Base-by-base conservation (phyloP, 2,888 invertebrate genomes). In the Actias luna region DNA sequence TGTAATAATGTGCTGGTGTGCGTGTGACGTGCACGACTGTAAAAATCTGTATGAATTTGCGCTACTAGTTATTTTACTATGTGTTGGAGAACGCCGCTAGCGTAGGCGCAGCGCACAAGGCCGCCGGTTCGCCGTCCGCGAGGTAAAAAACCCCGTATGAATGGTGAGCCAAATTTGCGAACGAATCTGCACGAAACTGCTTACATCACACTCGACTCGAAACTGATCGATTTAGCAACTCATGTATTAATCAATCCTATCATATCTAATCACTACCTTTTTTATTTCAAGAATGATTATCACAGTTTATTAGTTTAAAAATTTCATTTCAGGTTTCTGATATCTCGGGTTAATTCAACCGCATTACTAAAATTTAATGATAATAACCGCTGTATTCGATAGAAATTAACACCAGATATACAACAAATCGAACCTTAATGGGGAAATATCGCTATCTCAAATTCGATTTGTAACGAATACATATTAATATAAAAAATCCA, bases 71-170 rank as follows among this genome's bases (percentile, higher is more conserved):
- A 58, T 62, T 61, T 62, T 62, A 62, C 61, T 62, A 62, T 62
- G 33, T 52, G 59, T 52, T 59, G 35, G n/a, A 52, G 50, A 58
- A 18, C 42, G 59, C 69, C 67, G 58, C 22, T 70, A 70, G 81
- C 83, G 87, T 85, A 84, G 85, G 86, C 84, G 86, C 85, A 76
- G 63, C 69, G 65, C 75, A 78, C 88, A 89, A 89, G 88, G 90
- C 87, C 89, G 88, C 70, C 83, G 73, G 88, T 88, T 88, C 88
- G 88, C 77, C 85, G 88, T 71, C 84, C 87, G 84, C 73, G 70
- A 73, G 70, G 82, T 77, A 83, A 87, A 87, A 89, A 88, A 85
- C 80, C 74, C 75, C 76, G 85, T 80, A 90, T 92, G 90, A 92
- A 90, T 89, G 90, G 85, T 84, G 80, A 74, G 80, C 80, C 80